Conservation (phyloP, 2,888 invertebrate species). For the Ditula angustiorana region DNA sequence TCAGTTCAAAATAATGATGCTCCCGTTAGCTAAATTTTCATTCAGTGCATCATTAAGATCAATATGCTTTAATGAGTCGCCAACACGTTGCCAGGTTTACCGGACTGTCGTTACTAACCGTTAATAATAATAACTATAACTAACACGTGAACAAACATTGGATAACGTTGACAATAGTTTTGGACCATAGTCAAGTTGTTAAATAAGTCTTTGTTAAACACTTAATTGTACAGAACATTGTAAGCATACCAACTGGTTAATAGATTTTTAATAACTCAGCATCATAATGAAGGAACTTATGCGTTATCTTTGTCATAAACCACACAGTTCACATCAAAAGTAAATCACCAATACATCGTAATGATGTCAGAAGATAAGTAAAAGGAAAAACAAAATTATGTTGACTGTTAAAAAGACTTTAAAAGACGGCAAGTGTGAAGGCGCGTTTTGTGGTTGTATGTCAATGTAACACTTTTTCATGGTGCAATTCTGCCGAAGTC, state of each 20-base stretch:
- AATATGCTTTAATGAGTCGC: conserved; percentile 28
- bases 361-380: too few relatives aligned
- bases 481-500: not conserved
- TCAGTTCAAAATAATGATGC: too few relatives aligned
- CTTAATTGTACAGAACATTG: not conserved
- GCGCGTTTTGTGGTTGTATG: too few relatives aligned
- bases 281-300: not conserved
- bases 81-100: conserved; percentile 24
- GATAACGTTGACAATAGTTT: conserved; percentile 19
- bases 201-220: conserved; percentile 8
- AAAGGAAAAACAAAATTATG: too few relatives aligned
- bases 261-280: not conserved
- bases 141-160: conserved; percentile 37
- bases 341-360: too few relatives aligned
- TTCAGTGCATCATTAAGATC: conserved; percentile 27
- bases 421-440: too few relatives aligned
- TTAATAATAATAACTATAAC: not conserved
- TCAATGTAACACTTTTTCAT: too few relatives aligned
- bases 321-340: too few relatives aligned
- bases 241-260: not conserved
- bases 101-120: conserved; percentile 12
- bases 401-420: too few relatives aligned
- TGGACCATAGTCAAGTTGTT: not conserved
- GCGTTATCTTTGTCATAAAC: too few relatives aligned
- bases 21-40: conserved; percentile 17